Evolutionary conservation across 2,888 invertebrate species (phyloP).

Genomic region (Oegoconia quadripuncta): DNA sequence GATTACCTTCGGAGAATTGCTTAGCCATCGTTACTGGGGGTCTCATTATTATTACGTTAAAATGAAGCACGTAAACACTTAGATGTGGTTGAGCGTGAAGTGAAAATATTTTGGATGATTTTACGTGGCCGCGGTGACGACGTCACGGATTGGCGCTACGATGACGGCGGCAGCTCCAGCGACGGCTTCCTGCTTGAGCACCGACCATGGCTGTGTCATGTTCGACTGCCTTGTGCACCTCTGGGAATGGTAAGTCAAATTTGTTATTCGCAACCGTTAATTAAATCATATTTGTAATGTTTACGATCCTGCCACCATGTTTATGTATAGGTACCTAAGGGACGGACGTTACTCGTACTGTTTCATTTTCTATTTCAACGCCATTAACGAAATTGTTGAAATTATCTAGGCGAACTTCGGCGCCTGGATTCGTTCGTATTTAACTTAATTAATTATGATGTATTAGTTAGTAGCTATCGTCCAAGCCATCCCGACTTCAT

Average conservation of each 20-base stretch:
- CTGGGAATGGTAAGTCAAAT: conserved; percentile 67
- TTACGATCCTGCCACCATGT: too few species aligned
- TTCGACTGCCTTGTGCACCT: conserved; percentile 70
- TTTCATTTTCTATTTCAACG: too few species aligned
- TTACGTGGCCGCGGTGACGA: conserved; percentile 24
- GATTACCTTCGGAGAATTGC: conserved; percentile 39
- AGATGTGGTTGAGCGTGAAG: conserved; percentile 29
- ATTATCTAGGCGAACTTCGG: too few species aligned
- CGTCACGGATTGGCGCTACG: too few species aligned
- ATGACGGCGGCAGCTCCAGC: conserved; percentile 37
- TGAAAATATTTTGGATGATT: conserved; percentile 39
- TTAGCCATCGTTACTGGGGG: conserved; percentile 20
- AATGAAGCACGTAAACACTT: conserved; percentile 12
- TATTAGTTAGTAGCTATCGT: too few species aligned
- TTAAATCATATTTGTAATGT: too few species aligned
- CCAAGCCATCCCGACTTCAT: too few species aligned
- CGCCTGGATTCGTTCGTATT: too few species aligned
- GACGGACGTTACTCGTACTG: too few species aligned
- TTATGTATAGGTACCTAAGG: too few species aligned
- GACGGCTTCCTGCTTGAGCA: conserved; percentile 63
- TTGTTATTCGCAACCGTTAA: background rate
- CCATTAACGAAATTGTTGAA: too few species aligned
- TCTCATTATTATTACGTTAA: background rate
- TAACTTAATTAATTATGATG: too few species aligned
- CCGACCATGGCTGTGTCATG: conserved; percentile 71